These are phyloP conservation scores for Sceloporus undulatus DNA, from an alignment of 2,113 vertebrate genomes.

Conservation along the genomic window DNA sequence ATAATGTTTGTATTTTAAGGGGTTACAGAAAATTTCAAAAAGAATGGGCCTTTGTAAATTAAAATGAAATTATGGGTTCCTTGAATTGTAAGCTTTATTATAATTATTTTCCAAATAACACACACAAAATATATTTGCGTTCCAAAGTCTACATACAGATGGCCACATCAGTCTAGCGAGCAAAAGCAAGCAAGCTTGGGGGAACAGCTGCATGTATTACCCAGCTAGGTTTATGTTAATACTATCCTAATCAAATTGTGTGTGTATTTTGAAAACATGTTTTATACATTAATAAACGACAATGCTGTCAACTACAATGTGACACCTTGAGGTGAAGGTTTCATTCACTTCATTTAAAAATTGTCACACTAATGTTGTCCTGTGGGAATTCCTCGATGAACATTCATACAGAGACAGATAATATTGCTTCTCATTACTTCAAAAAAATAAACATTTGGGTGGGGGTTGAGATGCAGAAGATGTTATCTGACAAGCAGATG, in stretches of 20 bases:
- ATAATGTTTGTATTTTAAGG: constrained; percentile 19
- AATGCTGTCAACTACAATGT: constrained; percentile 31
- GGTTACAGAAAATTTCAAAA: constrained; percentile 37
- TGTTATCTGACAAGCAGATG: neutral
- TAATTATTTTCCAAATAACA: neutral
- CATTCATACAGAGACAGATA: constrained; percentile 38
- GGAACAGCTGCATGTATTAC: neutral
- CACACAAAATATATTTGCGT: neutral
- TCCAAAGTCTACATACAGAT: neutral
- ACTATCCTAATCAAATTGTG: constrained; percentile 6
- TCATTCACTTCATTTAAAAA: constrained; percentile 57
- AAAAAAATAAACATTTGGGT: constrained; percentile 18
- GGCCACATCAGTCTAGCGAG: neutral
- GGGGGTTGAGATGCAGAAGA: neutral
- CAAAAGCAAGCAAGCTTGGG: constrained; percentile 1
- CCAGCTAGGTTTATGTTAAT: constrained; percentile 40
- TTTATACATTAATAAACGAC: constrained; percentile 44
- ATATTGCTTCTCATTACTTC: constrained; percentile 35
- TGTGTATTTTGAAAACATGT: constrained; percentile 29
- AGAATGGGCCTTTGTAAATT: constrained; percentile 45
- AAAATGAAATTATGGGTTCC: constrained; percentile 26
- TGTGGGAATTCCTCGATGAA: constrained; percentile 43
- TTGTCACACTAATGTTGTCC: constrained; percentile 41
- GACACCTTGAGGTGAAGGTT: constrained; percentile 39
- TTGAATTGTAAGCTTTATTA: constrained; percentile 19